Percentiles rank a stretch among this genome's conserved stretches.
Conservation (phyloP, 1,140 invertebrate genomes). For the Metopolophium dirhodum region DNA sequence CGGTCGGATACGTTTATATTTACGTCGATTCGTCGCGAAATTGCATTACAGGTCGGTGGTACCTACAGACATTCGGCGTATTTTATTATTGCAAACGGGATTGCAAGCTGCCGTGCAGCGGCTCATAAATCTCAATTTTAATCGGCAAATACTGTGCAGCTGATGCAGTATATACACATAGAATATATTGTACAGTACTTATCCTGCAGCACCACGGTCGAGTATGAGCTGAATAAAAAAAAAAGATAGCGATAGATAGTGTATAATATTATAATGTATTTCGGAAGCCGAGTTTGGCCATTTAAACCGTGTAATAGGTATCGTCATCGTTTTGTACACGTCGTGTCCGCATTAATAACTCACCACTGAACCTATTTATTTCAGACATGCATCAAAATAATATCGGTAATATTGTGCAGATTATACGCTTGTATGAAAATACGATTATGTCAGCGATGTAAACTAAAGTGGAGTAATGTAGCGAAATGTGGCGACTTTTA, state of each 20-base stretch:
- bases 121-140: neutral
- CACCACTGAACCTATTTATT: neutral
- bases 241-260: neutral
- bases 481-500: neutral
- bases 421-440: neutral
- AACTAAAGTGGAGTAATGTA: neutral
- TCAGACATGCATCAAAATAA: neutral
- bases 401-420: neutral
- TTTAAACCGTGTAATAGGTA: neutral
- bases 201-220: too few species aligned
- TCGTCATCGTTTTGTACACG: neutral
- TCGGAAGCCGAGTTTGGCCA: neutral
- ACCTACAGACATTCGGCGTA: neutral
- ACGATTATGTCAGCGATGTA: fast-evolving
- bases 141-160: neutral
- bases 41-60: neutral
- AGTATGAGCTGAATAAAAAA: too few species aligned
- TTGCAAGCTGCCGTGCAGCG: too few species aligned
- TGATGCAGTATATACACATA: neutral
- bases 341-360: neutral
- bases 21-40: neutral
- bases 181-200: too few species aligned
- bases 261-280: neutral
- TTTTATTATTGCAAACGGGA: neutral
- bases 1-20: neutral